Conservation (phyloP, 2,888 invertebrate species). For the Herminia tarsipennalis region DNA sequence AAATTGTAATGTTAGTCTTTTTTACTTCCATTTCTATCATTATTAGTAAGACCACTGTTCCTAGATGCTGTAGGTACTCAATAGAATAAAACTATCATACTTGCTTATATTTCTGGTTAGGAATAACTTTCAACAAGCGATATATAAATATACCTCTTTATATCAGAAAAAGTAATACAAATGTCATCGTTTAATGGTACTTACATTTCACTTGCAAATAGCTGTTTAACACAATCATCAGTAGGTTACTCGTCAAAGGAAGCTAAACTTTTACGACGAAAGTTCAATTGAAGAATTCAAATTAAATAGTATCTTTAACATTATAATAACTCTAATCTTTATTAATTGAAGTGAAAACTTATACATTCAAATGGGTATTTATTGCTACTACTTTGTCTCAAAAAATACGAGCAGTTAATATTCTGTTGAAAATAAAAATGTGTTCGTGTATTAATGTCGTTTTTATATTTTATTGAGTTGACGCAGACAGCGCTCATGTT, state of each 20-base stretch:
- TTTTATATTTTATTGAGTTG: slow-evolving; percentile 72
- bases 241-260: slow-evolving; percentile 3
- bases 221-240: slow-evolving; percentile 25
- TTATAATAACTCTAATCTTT: slow-evolving; percentile 5
- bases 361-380: slow-evolving; percentile 20
- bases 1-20: no score
- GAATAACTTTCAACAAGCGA: no score
- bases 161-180: no score
- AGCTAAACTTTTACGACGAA: slow-evolving; percentile 8
- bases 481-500: slow-evolving; percentile 64
- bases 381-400: slow-evolving; percentile 44
- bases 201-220: slow-evolving; percentile 64
- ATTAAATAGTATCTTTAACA: slow-evolving; percentile 9
- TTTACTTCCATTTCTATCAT: no score
- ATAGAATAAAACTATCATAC: no score
- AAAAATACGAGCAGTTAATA: slow-evolving; percentile 54
- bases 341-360: slow-evolving; percentile 25
- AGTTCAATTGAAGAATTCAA: slow-evolving; percentile 6
- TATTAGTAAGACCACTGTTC: no score
- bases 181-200: slow-evolving; percentile 68
- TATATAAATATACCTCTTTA: no score
- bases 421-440: slow-evolving; percentile 61
- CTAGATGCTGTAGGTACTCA: no score
- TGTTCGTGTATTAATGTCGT: slow-evolving; percentile 65
- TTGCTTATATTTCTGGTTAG: no score